Conservation (phyloP, 2,113 vertebrate genomes). For the Alectura lathami region DNA sequence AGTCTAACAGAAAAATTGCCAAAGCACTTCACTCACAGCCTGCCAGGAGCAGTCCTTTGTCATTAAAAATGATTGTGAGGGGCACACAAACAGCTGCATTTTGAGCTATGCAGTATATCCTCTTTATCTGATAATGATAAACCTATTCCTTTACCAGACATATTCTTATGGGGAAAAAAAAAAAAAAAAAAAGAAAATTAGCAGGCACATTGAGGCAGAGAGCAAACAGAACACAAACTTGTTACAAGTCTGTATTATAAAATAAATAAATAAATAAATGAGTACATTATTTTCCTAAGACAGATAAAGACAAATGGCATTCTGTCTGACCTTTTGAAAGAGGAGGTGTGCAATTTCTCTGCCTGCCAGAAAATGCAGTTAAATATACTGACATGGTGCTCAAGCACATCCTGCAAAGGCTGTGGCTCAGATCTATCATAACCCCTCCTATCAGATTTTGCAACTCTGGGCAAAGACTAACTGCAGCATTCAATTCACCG, state of each 20-base stretch:
- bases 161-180: background rate
- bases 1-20: background rate
- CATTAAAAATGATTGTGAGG: background rate
- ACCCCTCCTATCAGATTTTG: background rate
- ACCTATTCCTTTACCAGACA: background rate
- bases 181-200: rapidly evolving
- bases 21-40: background rate
- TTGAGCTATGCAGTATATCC: background rate
- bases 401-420: rapidly evolving
- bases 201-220: background rate
- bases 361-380: background rate
- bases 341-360: background rate
- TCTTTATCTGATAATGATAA: background rate
- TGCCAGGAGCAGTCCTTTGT: background rate
- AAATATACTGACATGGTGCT: background rate
- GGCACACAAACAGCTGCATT: background rate
- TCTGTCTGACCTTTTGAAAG: background rate
- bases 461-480: background rate
- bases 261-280: background rate
- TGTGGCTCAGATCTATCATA: background rate
- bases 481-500: background rate
- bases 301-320: background rate
- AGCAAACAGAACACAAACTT: background rate
- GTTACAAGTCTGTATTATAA: background rate
- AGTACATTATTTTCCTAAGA: background rate